These are phyloP conservation scores for Tadarida brasiliensis DNA, from an alignment of 2,797 vertebrate species.

Conservation along the genomic window DNA sequence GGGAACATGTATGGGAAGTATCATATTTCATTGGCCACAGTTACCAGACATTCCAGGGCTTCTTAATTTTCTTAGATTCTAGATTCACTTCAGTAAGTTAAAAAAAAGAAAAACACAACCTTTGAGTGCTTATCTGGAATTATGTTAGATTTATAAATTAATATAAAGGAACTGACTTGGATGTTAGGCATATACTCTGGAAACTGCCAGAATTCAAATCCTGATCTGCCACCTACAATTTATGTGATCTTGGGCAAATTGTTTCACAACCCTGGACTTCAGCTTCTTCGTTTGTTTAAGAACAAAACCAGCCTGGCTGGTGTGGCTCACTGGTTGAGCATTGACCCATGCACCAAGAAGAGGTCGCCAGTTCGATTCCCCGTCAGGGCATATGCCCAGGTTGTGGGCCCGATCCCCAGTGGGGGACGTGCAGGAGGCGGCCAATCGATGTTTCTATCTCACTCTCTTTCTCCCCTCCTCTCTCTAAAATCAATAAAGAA, in stretches of 20 bases:
- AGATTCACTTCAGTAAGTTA: background rate
- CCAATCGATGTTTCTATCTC: too few relatives aligned
- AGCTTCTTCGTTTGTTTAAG: background rate
- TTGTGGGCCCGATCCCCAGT: too few relatives aligned
- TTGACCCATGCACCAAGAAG: too few relatives aligned
- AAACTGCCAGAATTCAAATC: background rate
- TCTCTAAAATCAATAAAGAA: too few relatives aligned
- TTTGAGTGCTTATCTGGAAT: background rate
- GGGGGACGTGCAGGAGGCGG: too few relatives aligned
- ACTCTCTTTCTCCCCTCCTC: too few relatives aligned
- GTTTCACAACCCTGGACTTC: background rate
- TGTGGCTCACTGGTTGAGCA: too few relatives aligned
- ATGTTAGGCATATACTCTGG: background rate
- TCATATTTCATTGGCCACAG: background rate
- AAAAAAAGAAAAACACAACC: too few relatives aligned
- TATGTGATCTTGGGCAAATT: background rate
- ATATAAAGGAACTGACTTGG: background rate
- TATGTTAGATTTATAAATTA: background rate
- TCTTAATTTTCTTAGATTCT: background rate
- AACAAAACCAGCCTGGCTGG: background rate
- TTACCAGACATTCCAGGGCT: background rate
- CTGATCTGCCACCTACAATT: background rate
- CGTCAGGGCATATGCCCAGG: too few relatives aligned
- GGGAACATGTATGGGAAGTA: background rate
- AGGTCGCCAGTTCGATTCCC: too few relatives aligned